Evolutionary conservation across 2,888 invertebrate species (phyloP).

Genomic region (Heteromyza rotundicornis): DNA sequence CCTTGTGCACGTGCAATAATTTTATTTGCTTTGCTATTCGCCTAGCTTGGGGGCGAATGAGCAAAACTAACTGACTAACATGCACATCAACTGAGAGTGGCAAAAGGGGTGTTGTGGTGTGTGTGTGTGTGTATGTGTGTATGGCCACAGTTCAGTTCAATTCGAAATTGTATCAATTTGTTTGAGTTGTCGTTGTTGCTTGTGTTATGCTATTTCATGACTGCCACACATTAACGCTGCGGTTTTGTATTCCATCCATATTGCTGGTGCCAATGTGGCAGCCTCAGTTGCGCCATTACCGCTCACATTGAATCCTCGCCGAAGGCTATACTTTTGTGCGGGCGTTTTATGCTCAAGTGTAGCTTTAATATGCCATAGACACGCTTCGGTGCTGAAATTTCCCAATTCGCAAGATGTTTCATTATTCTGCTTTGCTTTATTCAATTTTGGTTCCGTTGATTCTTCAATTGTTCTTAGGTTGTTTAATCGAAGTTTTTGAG

Average conservation of each 20-base stretch:
- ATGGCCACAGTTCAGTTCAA: background rate
- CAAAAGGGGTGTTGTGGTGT: too few species aligned
- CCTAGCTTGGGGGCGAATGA: too few species aligned
- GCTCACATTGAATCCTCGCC: too few species aligned
- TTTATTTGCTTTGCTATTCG: too few species aligned
- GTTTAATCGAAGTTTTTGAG: conserved; percentile 1
- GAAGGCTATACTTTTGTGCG: conserved; percentile 18
- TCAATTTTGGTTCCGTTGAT: too few species aligned
- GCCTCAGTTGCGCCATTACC: too few species aligned
- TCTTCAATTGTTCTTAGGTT: background rate
- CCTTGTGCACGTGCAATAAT: too few species aligned
- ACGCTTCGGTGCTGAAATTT: too few species aligned
- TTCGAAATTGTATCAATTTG: conserved; percentile 5
- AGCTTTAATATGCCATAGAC: background rate
- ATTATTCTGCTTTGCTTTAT: background rate
- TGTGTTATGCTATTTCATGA: conserved; percentile 8
- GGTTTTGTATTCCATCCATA: conserved; percentile 16
- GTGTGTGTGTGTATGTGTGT: too few species aligned
- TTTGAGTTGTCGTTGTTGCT: background rate
- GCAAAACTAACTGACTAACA: too few species aligned
- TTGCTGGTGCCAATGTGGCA: conserved; percentile 7
- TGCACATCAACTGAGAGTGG: too few species aligned
- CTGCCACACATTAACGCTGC: conserved; percentile 14
- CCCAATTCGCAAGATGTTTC: background rate
- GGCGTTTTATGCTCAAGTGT: background rate